Evolutionary conservation across 1,140 invertebrate species (phyloP).

Genomic region (Rhizoglyphus robini): DNA sequence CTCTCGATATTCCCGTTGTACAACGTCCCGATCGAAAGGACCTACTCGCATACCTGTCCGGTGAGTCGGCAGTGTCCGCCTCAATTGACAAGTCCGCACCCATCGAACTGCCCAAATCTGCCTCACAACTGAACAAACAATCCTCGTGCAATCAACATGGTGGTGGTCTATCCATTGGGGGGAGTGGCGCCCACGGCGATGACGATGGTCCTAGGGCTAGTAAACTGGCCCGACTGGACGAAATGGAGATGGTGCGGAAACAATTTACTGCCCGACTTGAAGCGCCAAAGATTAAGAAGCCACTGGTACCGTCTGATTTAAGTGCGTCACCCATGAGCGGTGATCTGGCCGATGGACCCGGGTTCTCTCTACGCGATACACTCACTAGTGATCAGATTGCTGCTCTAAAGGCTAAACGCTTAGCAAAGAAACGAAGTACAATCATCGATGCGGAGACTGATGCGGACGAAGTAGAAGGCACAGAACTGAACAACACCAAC

Average conservation of each 20-base stretch:
- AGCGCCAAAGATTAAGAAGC: conserved; percentile 68
- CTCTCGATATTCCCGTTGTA: conserved; percentile 37
- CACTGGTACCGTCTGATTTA: conserved; percentile 5
- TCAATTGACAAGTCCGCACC: conserved; percentile 96
- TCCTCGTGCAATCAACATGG: neutral
- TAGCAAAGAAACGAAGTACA: conserved; percentile 88
- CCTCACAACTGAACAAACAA: conserved; percentile 13
- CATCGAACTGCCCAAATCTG: conserved; percentile 73
- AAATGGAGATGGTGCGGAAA: conserved; percentile 33
- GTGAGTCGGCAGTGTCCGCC: conserved; percentile 74
- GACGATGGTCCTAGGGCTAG: neutral
- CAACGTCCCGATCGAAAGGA: conserved; percentile 84
- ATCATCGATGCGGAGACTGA: conserved; percentile 65
- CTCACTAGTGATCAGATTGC: conserved; percentile 18
- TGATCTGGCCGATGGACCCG: neutral
- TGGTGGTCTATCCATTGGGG: neutral
- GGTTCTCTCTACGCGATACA: conserved; percentile 2
- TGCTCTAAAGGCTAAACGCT: conserved; percentile 57
- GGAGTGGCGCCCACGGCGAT: neutral
- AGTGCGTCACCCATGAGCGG: neutral
- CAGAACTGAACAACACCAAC: conserved; percentile 28
- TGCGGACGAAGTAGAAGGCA: too few relatives aligned
- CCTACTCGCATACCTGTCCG: conserved; percentile 84
- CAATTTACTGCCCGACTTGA: conserved; percentile 85
- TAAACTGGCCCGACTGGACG: conserved; percentile 19